Evolutionary conservation across 2,113 vertebrate genomes (phyloP), one percentile per base, ranked within the genome.

Genomic region (Nothobranchius kuhntae): DNA sequence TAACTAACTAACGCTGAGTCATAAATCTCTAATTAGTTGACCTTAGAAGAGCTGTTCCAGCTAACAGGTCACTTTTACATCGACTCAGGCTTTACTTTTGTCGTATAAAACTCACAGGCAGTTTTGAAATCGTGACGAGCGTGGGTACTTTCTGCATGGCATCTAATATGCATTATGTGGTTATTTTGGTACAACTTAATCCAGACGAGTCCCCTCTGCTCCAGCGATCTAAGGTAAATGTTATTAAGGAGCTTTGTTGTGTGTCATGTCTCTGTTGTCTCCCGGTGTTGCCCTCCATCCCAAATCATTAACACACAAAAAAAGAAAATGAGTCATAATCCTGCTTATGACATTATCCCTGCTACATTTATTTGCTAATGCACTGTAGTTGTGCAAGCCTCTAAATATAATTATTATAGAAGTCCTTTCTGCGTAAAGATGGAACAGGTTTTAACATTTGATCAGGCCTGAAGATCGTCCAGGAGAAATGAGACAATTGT

Each of bases 351-450:
- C 26, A 40, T 40, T 50, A 64, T 63, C 36, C 45, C 47, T 17
- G 21, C n/a, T 50, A 51, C 44, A 56, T 13, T 12, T 51, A 61
- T 64, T 65, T 65, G 55, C 56, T 53, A n/a, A 35, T 54, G 50
- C 30, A 36, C 6, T 8, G 13, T 36, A 26, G 51, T 61, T 71
- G 46, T 30, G 42, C 57, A 52, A 68, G 2, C 52, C 17, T 57
- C n/a, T 59, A 38, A 38, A 8, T 53, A 15, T 45, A 35, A 53
- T 26, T 54, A 15, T 2, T 26, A 38, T 30, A 2, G 12, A 51
- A 73, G 8, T 14, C 36, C 42, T 48, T 46, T 9, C 44, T 10
- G 55, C 15, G 35, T 14, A 44, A 24, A 40, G 4, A 6, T 56
- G 21, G 13, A 51, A 24, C n/a, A 13, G 15, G 13, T 44, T 38